Percentiles rank a stretch among this genome's conserved stretches.
These are phyloP conservation scores for Drosophila quinaria DNA, from an alignment of 2,888 invertebrate genomes.

Conservation along the genomic window DNA sequence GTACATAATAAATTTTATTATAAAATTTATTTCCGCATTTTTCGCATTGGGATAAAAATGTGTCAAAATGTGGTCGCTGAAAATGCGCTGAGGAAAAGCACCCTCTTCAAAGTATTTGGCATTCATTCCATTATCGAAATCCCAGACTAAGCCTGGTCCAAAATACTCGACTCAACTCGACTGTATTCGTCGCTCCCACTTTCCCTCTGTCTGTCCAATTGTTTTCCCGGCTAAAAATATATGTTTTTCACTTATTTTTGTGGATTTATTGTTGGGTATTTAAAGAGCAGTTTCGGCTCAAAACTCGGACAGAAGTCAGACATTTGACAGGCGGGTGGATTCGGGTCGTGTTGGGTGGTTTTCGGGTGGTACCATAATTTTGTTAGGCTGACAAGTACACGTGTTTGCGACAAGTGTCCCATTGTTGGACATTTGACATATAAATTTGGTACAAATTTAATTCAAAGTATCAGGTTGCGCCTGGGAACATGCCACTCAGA, in stretches of 20 bases:
- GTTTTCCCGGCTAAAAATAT: slow-evolving; percentile 22
- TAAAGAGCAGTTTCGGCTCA: slow-evolving; percentile 49
- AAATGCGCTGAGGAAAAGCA: slow-evolving; percentile 37
- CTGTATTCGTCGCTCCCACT: not conserved
- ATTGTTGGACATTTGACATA: slow-evolving; percentile 71
- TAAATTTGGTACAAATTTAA: slow-evolving; percentile 74
- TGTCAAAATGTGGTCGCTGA: slow-evolving; percentile 78
- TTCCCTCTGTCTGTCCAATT: slow-evolving; percentile 15
- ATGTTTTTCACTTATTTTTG: slow-evolving; percentile 35
- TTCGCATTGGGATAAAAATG: slow-evolving; percentile 50
- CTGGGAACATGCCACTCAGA: slow-evolving; percentile 57
- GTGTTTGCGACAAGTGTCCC: slow-evolving; percentile 80
- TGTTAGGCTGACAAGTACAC: slow-evolving; percentile 82
- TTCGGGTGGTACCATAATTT: slow-evolving; percentile 53
- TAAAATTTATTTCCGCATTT: slow-evolving; percentile 73
- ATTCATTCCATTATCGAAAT: slow-evolving; percentile 83
- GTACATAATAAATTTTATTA: slow-evolving; percentile 82
- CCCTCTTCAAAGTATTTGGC: slow-evolving; percentile 83
- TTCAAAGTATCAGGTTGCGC: slow-evolving; percentile 84
- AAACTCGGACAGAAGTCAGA: slow-evolving; percentile 63
- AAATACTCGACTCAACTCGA: slow-evolving; percentile 6
- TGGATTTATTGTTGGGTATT: slow-evolving; percentile 42
- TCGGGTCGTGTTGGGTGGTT: slow-evolving; percentile 12
- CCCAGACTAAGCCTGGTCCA: slow-evolving; percentile 66
- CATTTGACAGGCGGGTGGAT: slow-evolving; percentile 51